Base-by-base conservation (phyloP, 2,113 vertebrate genomes). In the Choloepus hoffmanni region DNA sequence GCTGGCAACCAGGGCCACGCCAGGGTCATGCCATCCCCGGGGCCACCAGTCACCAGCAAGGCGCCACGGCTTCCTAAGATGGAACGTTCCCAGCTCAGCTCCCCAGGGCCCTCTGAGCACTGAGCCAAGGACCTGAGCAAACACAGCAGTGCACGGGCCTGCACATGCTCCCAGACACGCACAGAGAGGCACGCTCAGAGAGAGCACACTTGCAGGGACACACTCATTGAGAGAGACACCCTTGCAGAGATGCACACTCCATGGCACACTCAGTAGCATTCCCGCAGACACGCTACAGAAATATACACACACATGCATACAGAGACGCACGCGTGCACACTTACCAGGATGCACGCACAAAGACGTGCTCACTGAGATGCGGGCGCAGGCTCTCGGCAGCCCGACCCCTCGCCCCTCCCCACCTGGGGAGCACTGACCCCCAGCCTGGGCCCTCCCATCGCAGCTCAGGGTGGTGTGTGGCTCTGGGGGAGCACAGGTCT, bases 141-240 rank as follows among this genome's bases (percentile, higher is more conserved):
- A 33, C 28, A 40, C 12, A 23, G 9, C 5, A 18, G 8, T 2
- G 30, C 73, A 62, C 8, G 8, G 19, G 40, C 50, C 53, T 72
- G 19, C 16, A 7, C 45, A 21, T 10, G 2, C 8, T 5, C 55
- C 2, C 40, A 63, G 24, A 19, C 15, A 40, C 70, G 19, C n/a
- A 7, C 13, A 5, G 62, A 36, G 14, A 26, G 15, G 1, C 33
- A 33, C 7, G 18, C 2, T 7, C 26, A 3, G 18, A 9, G 14
- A 3, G 18, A 9, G 14, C 9, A 63, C 60, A 62, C 26, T 45
- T 62, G 60, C 62, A 28, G 62, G 58, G 5, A 65, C 28, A 65
- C 63, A 65, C 28, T 10, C 62, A 28, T 62, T 14, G 55, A 58
- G 62, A 65, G 12, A 30, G 28, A 65, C 63, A 65, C 12, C 5